phyloP scores from a whole-genome alignment of 2,797 vertebrate species.

The Cossypha caffra region DNA sequence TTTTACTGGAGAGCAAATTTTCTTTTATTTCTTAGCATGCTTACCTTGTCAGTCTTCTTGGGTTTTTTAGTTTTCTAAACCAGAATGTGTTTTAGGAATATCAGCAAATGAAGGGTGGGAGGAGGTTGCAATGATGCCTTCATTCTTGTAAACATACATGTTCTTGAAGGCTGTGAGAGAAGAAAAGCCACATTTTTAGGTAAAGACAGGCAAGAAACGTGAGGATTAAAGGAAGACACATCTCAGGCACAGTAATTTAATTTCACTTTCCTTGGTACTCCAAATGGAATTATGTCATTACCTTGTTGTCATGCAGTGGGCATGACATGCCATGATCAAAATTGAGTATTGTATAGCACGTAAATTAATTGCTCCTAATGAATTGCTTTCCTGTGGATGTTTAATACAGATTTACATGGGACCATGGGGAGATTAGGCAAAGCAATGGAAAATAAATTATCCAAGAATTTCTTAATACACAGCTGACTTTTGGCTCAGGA shows the following conservation, averaged over 20 bases:
- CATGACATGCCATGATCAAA: neutral
- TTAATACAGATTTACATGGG: neutral
- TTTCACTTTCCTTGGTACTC: neutral
- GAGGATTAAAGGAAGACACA: neutral
- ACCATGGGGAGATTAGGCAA: neutral
- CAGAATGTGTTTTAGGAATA: neutral
- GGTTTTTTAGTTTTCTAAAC: neutral
- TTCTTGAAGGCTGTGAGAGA: neutral
- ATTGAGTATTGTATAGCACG: neutral
- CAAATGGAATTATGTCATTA: neutral
- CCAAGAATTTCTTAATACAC: neutral
- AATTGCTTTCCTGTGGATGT: neutral
- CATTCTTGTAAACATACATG: rapidly evolving
- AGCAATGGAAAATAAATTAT: neutral
- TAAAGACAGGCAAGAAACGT: neutral
- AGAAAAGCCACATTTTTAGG: neutral
- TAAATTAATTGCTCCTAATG: neutral
- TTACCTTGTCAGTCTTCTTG: neutral
- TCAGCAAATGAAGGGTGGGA: neutral
- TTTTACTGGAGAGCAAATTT: slow-evolving; percentile 31
- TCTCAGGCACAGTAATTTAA: neutral
- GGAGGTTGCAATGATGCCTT: neutral
- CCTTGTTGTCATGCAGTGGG: neutral
- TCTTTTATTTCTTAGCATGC: neutral
- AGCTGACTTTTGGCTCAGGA: neutral